Base-by-base conservation (phyloP, 2,888 invertebrate genomes). In the Papilio demoleus region DNA sequence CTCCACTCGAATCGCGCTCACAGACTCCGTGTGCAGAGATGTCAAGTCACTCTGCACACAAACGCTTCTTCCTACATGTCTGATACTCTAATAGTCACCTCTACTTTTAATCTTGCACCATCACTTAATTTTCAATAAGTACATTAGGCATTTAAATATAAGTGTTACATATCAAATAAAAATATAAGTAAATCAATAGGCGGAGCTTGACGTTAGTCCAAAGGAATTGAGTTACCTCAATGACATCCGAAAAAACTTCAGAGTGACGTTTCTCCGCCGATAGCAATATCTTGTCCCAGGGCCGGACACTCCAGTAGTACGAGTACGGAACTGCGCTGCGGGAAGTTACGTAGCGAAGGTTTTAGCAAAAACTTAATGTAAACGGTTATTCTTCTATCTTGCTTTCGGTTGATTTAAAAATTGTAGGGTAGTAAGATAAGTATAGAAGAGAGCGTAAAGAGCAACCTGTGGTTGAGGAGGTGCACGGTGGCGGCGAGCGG, bases 221-320 rank as follows among this genome's bases (percentile, higher is more conserved):
- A 17, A 11, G 1, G 8, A 8, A 36, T 14, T 4, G 14, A 40
- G 31, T 65, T 50, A 42, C 61, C 42, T 42, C 61, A 17, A 12
- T n/a, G 22, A 24, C 40, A 17, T 27, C 42, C 24, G 61, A 42
- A 14, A 14, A 38, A 42, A 27, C 9, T 42, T 50, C 34, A 27
- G 64, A 53, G 1, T 31, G 27, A 2, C 12, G 42, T 27, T 14
- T n/a, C 27, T 47, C n/a, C 58, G 65, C 38, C 0, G 45, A 67
- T 2, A 62, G 4, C 4, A 67, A 62, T 22, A 12, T 56, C 2
- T 50, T 72, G 36, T 86, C 85, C 89, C 90, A 90, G 0, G 81
- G 74, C 0, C 90, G 83, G 4, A 77, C 74, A 22, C 76, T 78
- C 90, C 90, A 90, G 76, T 86, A 86, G 77, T 84, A 90, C 0